These are phyloP conservation scores for Epizoanthus ramosus DNA, from an alignment of 92 coral and sea anemone species.

Conservation along the genomic window DNA sequence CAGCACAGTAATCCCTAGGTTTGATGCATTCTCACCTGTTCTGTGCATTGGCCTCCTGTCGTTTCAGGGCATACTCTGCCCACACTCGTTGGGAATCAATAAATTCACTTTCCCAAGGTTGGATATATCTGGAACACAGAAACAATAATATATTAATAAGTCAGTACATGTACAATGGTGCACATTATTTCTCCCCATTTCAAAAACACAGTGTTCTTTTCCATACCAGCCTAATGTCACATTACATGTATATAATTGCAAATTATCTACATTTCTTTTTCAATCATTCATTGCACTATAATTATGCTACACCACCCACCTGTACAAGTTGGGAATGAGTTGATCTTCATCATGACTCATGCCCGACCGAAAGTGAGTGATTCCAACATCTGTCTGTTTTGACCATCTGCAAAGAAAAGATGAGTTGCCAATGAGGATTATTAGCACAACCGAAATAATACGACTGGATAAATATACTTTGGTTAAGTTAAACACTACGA, in stretches of 20 bases:
- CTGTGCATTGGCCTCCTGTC: slow-evolving; percentile 98
- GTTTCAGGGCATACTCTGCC: slow-evolving; percentile 97
- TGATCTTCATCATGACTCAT: slow-evolving; percentile 99
- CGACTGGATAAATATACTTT: too few species aligned
- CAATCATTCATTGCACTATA: too few species aligned
- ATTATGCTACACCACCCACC: slow-evolving; percentile 53
- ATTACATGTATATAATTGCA: neutral
- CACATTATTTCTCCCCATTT: too few species aligned
- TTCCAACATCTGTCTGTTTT: slow-evolving; percentile 96
- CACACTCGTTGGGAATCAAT: slow-evolving; percentile 98
- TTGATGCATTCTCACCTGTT: slow-evolving; percentile 74
- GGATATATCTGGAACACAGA: slow-evolving; percentile 74
- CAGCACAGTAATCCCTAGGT: neutral
- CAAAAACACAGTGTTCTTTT: too few species aligned
- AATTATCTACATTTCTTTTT: too few species aligned
- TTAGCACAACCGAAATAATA: neutral
- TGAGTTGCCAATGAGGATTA: too few species aligned
- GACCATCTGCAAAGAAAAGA: slow-evolving; percentile 80
- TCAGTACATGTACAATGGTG: too few species aligned
- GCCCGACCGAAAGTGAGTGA: slow-evolving; percentile 98
- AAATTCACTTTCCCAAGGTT: slow-evolving; percentile 99
- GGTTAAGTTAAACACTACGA: too few species aligned
- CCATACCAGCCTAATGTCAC: too few species aligned
- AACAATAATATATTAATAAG: neutral
- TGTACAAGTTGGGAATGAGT: slow-evolving; percentile 98